Evolutionary conservation across 2,113 vertebrate genomes (phyloP), one percentile per base, ranked within the genome.

Genomic region (Carettochelys insculpta): DNA sequence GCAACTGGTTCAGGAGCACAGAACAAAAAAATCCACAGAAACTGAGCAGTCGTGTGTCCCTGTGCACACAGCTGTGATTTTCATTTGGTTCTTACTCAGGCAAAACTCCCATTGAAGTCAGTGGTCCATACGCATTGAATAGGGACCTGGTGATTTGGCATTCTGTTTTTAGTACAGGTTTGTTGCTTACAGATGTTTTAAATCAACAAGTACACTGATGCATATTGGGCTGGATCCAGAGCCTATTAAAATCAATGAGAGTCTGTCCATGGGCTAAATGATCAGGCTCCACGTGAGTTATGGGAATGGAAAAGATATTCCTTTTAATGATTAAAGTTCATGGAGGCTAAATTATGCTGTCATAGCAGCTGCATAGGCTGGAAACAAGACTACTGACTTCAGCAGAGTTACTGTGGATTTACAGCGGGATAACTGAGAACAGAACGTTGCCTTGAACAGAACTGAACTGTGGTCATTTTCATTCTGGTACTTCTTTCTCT

Each of bases 1-100:
- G 31, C 9, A 53, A 53, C 73, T 17, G 8, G 5, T 34, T 90
- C 2, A 11, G 54, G 82, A 43, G 81, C 50, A 79, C 79, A 54
- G 79, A 88, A 56, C 5, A 41, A 0, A 1, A n/a, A 8, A 25
- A 13, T 25, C 73, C 1, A 0, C 7, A 43, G 73, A 5, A 4
- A n/a, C 48, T 81, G 82, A 78, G 65, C 8, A 29, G 82, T 31
- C 73, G 52, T 22, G 19, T 89, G 6, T 88, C n/a, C n/a, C 41
- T 71, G 8, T 0, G 0, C 14, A 56, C 34, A 77, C 48, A 0
- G 0, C n/a, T 31, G 19, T 16, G 12, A 5, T 6, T 29, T 73
- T 73, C 78, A 8, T 38, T 83, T 29, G 7, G 52, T 43, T 48
- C 43, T 38, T 43, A 20, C 5, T 3, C 41, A 90, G 25, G 5